phyloP scores from a whole-genome alignment of 2,797 vertebrate species.

The Pelobates cultripes region DNA sequence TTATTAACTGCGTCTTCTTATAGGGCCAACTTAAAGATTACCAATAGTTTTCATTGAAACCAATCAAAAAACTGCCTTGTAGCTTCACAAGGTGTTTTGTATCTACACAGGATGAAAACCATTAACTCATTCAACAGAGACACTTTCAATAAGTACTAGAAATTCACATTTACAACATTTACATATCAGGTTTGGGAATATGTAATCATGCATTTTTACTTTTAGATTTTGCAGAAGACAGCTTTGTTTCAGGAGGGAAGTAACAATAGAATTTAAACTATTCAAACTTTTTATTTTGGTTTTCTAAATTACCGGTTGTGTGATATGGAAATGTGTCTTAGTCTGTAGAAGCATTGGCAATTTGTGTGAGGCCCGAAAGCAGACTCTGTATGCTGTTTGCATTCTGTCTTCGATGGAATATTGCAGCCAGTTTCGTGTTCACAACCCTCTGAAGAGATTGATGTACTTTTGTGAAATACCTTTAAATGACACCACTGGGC shows the following conservation, averaged over 20 bases:
- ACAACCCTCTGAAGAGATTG: slow-evolving; percentile 44
- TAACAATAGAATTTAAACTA: slow-evolving; percentile 33
- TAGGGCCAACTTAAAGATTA: background rate
- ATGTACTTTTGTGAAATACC: slow-evolving; percentile 49
- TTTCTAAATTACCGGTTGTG: slow-evolving; percentile 39
- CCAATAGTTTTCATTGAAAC: background rate
- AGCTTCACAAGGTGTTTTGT: background rate
- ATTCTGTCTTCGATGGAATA: slow-evolving; percentile 28
- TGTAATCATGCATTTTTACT: background rate
- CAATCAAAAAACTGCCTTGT: background rate
- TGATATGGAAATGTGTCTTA: slow-evolving; percentile 37
- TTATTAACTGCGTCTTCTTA: background rate
- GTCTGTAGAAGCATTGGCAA: slow-evolving; percentile 20
- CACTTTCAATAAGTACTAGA: background rate
- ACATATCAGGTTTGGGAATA: background rate
- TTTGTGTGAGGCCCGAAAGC: slow-evolving; percentile 11
- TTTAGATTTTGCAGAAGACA: background rate
- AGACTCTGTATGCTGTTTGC: slow-evolving; percentile 26
- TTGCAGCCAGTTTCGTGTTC: slow-evolving; percentile 42
- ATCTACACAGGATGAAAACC: background rate
- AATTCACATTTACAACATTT: background rate
- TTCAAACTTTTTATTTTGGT: slow-evolving; percentile 15
- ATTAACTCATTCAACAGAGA: background rate
- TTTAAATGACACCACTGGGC: slow-evolving; percentile 52
- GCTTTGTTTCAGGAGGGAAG: slow-evolving; percentile 2